phyloP scores from a whole-genome alignment of 92 coral and sea anemone species.

The Isaurus tuberculatus region DNA sequence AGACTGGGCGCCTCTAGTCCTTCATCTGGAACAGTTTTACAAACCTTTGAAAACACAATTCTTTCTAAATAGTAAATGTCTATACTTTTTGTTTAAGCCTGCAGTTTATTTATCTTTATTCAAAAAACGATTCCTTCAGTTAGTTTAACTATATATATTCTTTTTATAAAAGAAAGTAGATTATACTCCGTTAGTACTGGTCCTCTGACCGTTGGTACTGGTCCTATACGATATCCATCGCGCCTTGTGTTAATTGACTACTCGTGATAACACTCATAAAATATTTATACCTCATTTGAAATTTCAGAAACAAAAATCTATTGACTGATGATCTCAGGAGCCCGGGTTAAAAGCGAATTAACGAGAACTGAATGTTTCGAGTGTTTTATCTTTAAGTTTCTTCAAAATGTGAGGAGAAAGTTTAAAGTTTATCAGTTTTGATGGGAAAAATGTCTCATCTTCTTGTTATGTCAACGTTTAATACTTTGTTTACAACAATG shows the following conservation, averaged over 20 bases:
- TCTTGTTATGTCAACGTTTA: neutral
- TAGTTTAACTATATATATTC: no score
- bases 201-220: no score
- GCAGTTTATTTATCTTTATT: no score
- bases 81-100: no score
- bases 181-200: no score
- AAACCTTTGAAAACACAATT: no score
- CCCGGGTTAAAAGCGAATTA: constrained; percentile 13
- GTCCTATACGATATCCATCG: neutral
- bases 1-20: no score
- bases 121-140: no score
- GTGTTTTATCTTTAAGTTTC: neutral
- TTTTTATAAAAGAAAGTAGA: no score
- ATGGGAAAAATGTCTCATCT: neutral
- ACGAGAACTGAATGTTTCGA: neutral
- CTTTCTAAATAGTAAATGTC: no score
- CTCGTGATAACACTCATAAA: constrained; percentile 28
- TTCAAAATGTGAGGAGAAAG: neutral
- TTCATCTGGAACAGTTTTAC: no score
- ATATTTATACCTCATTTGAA: constrained; percentile 31
- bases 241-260: constrained; percentile 1
- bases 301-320: constrained; percentile 4
- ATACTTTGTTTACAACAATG: constrained; percentile 14
- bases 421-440: neutral
- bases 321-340: constrained; percentile 33